Evolutionary conservation across 30 jellyfish, hydroid and myxozoan species (phyloP).

Genomic region (Turritopsis rubra): DNA sequence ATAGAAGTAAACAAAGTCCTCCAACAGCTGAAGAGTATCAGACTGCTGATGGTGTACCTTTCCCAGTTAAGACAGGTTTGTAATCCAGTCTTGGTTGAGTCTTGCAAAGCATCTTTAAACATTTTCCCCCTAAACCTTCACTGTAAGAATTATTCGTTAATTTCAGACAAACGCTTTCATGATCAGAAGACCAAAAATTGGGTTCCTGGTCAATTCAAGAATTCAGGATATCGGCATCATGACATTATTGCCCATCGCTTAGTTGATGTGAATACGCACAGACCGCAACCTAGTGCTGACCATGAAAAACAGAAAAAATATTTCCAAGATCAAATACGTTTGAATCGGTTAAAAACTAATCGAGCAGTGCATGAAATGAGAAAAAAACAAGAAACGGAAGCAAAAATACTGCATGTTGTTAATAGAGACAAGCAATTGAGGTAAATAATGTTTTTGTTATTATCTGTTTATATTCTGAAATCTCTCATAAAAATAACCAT

Average conservation of each 20-base stretch:
- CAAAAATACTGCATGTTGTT: background rate
- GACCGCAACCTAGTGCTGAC: background rate
- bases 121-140: background rate
- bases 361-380: slow-evolving; percentile 8
- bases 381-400: background rate
- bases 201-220: slow-evolving; percentile 1
- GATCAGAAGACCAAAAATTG: background rate
- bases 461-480: too few relatives aligned
- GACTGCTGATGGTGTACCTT: slow-evolving; percentile 64
- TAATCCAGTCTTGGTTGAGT: background rate
- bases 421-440: slow-evolving; percentile 8
- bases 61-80: slow-evolving; percentile 70
- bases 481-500: too few relatives aligned
- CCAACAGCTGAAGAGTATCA: slow-evolving; percentile 75
- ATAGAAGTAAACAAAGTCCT: background rate
- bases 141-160: too few relatives aligned
- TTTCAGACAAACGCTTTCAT: background rate
- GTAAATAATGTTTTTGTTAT: too few relatives aligned
- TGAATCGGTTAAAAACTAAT: background rate
- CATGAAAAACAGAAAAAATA: background rate
- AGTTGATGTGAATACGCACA: background rate
- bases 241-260: slow-evolving; percentile 40
- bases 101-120: background rate
- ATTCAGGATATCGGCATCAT: slow-evolving; percentile 16
- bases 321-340: background rate